phyloP scores from a whole-genome alignment of 35 echinoderm and acorn worm genomes.

The Diadema setosum region DNA sequence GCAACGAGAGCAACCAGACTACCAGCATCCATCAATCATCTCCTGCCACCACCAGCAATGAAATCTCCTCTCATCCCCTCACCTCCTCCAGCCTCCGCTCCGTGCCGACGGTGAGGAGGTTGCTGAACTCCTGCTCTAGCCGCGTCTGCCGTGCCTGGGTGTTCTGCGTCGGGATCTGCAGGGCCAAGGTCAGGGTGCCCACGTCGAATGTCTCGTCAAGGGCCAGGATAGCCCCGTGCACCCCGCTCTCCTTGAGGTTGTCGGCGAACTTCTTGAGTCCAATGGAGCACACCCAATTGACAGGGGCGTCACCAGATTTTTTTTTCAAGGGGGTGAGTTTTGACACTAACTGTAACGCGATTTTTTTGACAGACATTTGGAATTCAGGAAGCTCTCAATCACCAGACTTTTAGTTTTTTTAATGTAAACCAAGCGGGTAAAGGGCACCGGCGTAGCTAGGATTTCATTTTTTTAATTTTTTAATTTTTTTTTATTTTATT shows the following conservation, averaged over 20 bases:
- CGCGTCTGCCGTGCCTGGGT: slow-evolving; percentile 69
- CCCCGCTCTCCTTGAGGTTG: slow-evolving; percentile 88
- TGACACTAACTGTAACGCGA: no score
- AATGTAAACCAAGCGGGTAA: no score
- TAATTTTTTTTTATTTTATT: no score
- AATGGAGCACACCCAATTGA: slow-evolving; percentile 94
- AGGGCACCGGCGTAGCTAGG: no score
- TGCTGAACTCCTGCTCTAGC: slow-evolving; percentile 90
- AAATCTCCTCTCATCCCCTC: neutral
- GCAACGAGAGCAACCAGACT: neutral
- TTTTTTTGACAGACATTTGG: no score
- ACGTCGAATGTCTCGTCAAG: slow-evolving; percentile 92
- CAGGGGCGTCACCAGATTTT: no score
- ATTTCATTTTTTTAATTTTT: no score
- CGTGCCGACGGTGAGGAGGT: slow-evolving; percentile 78
- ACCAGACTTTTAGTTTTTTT: no score
- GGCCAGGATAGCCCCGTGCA: slow-evolving; percentile 78
- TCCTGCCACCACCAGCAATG: neutral
- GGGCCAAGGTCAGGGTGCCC: slow-evolving; percentile 68
- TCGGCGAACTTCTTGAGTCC: slow-evolving; percentile 95
- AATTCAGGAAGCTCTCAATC: no score
- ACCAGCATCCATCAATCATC: neutral
- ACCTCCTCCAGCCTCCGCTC: slow-evolving; percentile 96
- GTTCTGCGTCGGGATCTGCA: slow-evolving; percentile 92
- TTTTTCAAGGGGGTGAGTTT: no score